phyloP scores from a whole-genome alignment of 2,113 vertebrate species.

The Malurus elegans region DNA sequence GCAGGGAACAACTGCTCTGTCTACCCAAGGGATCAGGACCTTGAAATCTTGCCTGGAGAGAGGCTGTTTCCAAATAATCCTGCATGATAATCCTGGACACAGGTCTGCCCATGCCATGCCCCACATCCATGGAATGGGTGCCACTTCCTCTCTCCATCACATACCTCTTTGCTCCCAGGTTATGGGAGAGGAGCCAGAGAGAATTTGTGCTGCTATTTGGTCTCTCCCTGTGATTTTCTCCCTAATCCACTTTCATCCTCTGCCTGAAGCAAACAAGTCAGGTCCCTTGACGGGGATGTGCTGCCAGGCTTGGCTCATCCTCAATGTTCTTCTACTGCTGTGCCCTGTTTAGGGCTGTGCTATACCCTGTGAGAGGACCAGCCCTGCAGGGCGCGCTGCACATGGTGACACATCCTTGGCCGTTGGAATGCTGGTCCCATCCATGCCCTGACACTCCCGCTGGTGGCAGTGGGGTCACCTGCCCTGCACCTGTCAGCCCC shows the following conservation, averaged over 20 bases:
- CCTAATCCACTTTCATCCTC: background rate
- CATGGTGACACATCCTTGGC: accelerated
- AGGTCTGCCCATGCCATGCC: accelerated
- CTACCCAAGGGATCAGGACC: background rate
- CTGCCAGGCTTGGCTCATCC: background rate
- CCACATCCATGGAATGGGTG: accelerated
- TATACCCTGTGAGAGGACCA: accelerated
- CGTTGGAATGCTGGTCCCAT: background rate
- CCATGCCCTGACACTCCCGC: accelerated
- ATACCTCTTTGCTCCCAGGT: background rate
- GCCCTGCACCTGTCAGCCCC: background rate
- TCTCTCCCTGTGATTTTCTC: background rate
- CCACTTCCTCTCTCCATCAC: background rate
- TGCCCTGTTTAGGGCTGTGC: accelerated
- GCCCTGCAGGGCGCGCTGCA: accelerated
- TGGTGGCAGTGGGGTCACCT: accelerated
- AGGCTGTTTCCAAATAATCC: background rate
- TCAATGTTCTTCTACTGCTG: background rate
- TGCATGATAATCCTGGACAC: background rate
- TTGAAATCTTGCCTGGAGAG: background rate
- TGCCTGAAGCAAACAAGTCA: background rate
- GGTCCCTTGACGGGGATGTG: accelerated
- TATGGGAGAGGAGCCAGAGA: background rate
- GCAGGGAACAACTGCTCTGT: background rate
- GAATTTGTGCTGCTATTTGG: background rate